Percentiles rank a stretch among this genome's conserved stretches.
These are phyloP conservation scores for Charaxes varanes DNA, from an alignment of 1,140 invertebrate genomes.

Conservation along the genomic window DNA sequence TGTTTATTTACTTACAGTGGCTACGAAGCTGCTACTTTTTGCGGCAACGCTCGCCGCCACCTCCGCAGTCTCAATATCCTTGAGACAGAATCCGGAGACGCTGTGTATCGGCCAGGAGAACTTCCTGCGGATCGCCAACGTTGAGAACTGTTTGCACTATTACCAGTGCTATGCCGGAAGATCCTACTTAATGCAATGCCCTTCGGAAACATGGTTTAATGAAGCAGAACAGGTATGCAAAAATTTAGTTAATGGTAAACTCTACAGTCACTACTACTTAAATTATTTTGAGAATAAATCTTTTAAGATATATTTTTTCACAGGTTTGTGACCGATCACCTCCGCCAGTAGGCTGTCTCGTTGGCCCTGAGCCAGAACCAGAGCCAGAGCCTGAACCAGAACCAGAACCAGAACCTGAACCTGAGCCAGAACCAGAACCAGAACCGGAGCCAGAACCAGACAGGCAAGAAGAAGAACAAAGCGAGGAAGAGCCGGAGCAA, in stretches of 20 bases:
- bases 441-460: slow-evolving; percentile 35
- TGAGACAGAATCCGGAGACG: slow-evolving; percentile 68
- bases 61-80: slow-evolving; percentile 55
- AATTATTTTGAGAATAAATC: too few relatives aligned
- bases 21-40: slow-evolving; percentile 32
- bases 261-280: too few relatives aligned
- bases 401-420: slow-evolving; percentile 29
- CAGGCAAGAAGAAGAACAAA: slow-evolving; percentile 28
- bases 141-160: slow-evolving; percentile 49
- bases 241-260: background rate
- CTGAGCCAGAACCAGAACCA: slow-evolving; percentile 31
- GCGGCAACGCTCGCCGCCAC: slow-evolving; percentile 36
- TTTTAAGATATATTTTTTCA: too few relatives aligned
- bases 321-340: slow-evolving; percentile 54
- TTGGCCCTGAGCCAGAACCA: slow-evolving; percentile 28
- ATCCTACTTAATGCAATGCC: slow-evolving; percentile 59
- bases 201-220: slow-evolving; percentile 58
- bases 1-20: slow-evolving; percentile 21
- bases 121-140: slow-evolving; percentile 55
- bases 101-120: slow-evolving; percentile 58
- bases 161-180: slow-evolving; percentile 59
- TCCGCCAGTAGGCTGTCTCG: slow-evolving; percentile 33
- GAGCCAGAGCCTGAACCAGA: slow-evolving; percentile 31
- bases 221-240: slow-evolving; percentile 50
- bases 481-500: slow-evolving; percentile 26